Percentiles rank a stretch among this genome's conserved stretches.
These are phyloP conservation scores for Brachypteracias leptosomus DNA, from an alignment of 2,113 vertebrate genomes.

Conservation along the genomic window DNA sequence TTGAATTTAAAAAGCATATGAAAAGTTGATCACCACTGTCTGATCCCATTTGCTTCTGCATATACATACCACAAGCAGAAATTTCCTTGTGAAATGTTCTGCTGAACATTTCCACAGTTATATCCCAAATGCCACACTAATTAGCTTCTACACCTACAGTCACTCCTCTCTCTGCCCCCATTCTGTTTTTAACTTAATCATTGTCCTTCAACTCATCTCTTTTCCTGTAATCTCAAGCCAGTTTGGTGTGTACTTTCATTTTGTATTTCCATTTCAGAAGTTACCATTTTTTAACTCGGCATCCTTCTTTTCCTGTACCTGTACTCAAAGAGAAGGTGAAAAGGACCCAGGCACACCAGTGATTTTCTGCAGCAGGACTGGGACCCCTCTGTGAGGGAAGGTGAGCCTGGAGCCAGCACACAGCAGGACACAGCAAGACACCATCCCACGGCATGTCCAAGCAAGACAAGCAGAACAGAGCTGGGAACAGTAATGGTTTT, in stretches of 20 bases:
- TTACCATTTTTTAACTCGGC: neutral
- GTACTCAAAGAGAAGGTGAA: neutral
- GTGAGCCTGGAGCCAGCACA: neutral
- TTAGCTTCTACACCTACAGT: neutral
- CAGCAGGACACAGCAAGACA: neutral
- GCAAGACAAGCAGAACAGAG: neutral
- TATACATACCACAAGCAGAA: neutral
- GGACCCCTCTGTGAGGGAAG: neutral
- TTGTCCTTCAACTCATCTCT: neutral
- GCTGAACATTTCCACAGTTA: conserved; percentile 1
- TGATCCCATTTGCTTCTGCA: conserved; percentile 35
- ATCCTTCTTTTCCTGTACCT: neutral
- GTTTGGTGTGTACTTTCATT: neutral
- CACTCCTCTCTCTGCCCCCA: neutral
- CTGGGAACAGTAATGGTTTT: neutral
- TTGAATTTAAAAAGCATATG: neutral
- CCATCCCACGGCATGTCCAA: neutral
- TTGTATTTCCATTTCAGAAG: neutral
- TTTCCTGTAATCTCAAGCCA: neutral
- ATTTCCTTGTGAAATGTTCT: conserved; percentile 10
- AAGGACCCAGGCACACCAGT: neutral
- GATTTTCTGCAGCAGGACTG: neutral
- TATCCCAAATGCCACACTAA: neutral
- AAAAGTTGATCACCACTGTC: conserved; percentile 20
- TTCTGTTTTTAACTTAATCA: neutral